These are phyloP conservation scores for Chrysopilus asiliformis DNA, from an alignment of 2,888 invertebrate species.

Conservation along the genomic window DNA sequence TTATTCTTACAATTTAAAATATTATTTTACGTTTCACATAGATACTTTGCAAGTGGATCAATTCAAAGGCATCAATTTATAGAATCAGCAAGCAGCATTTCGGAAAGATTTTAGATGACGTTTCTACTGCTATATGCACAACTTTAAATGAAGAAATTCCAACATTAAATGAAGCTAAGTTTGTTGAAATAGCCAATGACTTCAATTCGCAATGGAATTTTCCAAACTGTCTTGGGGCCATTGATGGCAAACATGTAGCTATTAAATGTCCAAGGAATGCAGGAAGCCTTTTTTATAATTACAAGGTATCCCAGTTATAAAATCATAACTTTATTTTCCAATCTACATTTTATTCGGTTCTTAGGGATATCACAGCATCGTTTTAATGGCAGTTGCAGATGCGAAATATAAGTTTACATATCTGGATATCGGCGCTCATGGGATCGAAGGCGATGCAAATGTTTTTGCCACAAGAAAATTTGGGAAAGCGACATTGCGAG, in stretches of 20 bases:
- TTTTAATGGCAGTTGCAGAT: too few species aligned
- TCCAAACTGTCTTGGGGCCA: neutral
- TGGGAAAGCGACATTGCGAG: neutral
- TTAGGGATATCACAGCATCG: too few species aligned
- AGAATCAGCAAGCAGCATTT: neutral
- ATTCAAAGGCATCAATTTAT: neutral
- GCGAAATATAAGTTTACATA: too few species aligned
- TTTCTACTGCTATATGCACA: neutral
- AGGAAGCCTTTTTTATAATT: conserved; percentile 1
- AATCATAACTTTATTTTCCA: neutral
- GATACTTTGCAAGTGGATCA: neutral
- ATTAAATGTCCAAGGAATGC: neutral
- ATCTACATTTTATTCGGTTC: too few species aligned
- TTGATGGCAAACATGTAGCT: conserved; percentile 1
- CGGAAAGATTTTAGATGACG: neutral
- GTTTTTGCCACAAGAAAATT: neutral
- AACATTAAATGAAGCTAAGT: neutral
- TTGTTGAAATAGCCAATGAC: neutral
- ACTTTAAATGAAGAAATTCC: neutral
- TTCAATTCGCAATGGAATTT: conserved; percentile 1
- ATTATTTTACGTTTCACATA: neutral
- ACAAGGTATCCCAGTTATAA: neutral
- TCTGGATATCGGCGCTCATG: too few species aligned
- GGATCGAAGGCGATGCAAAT: neutral
- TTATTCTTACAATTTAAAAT: too few species aligned